Evolutionary conservation across 2,888 invertebrate species (phyloP).

Genomic region (Macaria notata): DNA sequence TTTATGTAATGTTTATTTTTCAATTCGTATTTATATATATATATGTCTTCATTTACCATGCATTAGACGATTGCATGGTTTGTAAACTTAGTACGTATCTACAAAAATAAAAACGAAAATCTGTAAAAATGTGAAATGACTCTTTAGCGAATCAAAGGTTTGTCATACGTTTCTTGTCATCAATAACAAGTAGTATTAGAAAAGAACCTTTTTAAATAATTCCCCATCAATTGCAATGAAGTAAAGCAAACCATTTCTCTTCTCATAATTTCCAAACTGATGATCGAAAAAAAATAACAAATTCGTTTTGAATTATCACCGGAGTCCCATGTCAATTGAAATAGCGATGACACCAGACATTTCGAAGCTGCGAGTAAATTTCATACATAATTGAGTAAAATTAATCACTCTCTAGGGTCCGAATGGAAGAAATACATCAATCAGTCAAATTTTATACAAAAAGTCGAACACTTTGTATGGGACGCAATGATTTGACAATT

Average conservation of each 20-base stretch:
- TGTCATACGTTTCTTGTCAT: too few species aligned
- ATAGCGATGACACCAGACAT: constrained; percentile 26
- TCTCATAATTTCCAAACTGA: constrained; percentile 7
- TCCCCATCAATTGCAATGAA: too few species aligned
- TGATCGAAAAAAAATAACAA: constrained; percentile 8
- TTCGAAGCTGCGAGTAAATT: constrained; percentile 18
- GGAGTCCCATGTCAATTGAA: constrained; percentile 21
- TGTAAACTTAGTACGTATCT: too few species aligned
- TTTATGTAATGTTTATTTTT: too few species aligned
- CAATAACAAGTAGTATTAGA: too few species aligned
- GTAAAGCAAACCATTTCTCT: background rate
- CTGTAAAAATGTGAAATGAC: too few species aligned
- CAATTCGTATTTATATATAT: too few species aligned
- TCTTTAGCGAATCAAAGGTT: too few species aligned
- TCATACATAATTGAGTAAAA: constrained; percentile 31
- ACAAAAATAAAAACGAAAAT: too few species aligned
- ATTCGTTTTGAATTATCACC: constrained; percentile 18
- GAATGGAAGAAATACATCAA: constrained; percentile 28
- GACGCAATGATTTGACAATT: constrained; percentile 30
- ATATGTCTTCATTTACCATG: too few species aligned
- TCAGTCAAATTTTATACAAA: constrained; percentile 25
- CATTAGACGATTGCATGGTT: too few species aligned
- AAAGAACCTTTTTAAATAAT: too few species aligned
- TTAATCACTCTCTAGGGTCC: constrained; percentile 34
- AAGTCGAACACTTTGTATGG: constrained; percentile 12